phyloP scores from a whole-genome alignment of 2,113 vertebrate species.

The Albula glossodonta region DNA sequence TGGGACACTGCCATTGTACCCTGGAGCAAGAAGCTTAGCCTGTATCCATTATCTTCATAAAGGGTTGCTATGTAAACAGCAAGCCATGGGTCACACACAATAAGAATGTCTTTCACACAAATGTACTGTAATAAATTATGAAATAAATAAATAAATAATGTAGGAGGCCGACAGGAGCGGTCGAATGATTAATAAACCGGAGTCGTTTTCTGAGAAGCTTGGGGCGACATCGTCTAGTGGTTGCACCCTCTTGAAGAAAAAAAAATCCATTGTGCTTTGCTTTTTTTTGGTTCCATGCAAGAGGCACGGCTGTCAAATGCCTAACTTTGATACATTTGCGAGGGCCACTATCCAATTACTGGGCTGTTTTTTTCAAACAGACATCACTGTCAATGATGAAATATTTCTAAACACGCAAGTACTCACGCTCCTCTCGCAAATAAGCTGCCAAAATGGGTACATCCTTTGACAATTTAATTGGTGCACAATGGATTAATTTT shows the following conservation, averaged over 20 bases:
- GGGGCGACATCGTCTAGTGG: neutral
- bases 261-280: neutral
- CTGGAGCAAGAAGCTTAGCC: neutral
- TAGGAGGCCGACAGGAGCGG: neutral
- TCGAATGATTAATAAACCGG: neutral
- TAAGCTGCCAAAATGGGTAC: neutral
- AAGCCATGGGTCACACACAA: neutral
- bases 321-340: neutral
- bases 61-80: neutral
- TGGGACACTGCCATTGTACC: neutral
- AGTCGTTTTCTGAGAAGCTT: neutral
- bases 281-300: neutral
- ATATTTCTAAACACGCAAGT: neutral
- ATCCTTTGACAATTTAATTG: constrained; percentile 1
- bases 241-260: neutral
- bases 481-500: neutral
- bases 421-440: too few relatives aligned
- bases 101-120: neutral
- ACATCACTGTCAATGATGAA: neutral
- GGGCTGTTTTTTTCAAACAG: neutral
- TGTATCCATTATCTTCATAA: neutral
- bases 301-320: neutral
- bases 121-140: neutral
- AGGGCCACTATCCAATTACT: neutral
- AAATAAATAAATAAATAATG: neutral